Percentiles rank a stretch among this genome's conserved stretches.
Conservation (phyloP, 2,113 vertebrate species). For the Copsychus sechellarum region DNA sequence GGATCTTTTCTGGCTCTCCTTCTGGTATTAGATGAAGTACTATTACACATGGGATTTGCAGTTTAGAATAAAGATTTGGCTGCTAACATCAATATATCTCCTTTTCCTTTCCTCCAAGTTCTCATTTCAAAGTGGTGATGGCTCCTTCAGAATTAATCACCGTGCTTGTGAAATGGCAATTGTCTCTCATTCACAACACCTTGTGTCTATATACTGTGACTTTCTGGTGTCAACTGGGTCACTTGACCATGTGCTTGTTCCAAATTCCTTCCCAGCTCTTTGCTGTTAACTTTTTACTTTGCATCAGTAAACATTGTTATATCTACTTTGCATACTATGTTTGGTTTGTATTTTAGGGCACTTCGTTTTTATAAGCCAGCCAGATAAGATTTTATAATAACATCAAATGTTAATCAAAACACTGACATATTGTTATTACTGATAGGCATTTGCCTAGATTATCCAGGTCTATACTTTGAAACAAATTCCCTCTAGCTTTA, state of each 20-base stretch:
- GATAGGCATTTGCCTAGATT: neutral
- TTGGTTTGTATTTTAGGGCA: neutral
- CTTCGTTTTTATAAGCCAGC: neutral
- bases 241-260: neutral
- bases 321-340: neutral
- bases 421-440: neutral
- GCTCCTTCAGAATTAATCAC: neutral
- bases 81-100: neutral
- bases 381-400: neutral
- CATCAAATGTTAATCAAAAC: neutral
- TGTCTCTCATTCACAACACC: neutral
- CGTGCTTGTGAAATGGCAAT: neutral
- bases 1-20: neutral
- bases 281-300: neutral
- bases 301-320: neutral
- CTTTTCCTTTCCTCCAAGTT: neutral
- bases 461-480: neutral
- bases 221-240: neutral
- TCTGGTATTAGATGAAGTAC: neutral
- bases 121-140: rapidly evolving
- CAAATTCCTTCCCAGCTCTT: neutral
- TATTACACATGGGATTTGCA: neutral
- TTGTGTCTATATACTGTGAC: neutral
- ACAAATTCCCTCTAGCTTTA: rapidly evolving
- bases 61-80: neutral